These are phyloP conservation scores for Climacteris rufus DNA, from an alignment of 2,113 vertebrate species.

Conservation along the genomic window DNA sequence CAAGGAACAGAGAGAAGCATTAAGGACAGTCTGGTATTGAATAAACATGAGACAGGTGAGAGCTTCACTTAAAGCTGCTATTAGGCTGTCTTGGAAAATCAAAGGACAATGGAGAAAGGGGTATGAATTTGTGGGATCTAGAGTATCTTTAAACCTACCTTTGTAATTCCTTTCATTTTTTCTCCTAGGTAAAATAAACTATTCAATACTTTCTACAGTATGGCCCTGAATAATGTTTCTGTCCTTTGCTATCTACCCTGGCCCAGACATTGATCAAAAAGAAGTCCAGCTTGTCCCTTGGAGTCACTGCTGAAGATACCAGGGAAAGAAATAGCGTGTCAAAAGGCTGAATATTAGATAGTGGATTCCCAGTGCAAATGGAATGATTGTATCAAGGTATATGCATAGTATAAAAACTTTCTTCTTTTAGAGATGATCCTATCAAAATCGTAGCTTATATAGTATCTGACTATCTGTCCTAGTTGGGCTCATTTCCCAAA, in stretches of 20 bases:
- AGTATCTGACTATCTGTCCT: neutral
- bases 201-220: neutral
- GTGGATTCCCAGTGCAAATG: neutral
- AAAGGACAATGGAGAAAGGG: neutral
- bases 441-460: neutral
- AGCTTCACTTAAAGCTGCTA: neutral
- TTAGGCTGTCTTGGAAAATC: neutral
- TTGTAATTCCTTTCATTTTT: neutral
- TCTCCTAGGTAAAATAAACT: neutral
- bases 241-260: neutral
- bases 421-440: neutral
- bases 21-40: neutral
- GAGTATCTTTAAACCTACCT: neutral
- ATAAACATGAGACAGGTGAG: neutral
- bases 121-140: neutral
- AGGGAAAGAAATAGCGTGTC: neutral
- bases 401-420: neutral
- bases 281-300: neutral
- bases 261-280: neutral
- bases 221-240: neutral
- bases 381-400: neutral
- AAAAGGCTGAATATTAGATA: neutral
- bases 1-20: constrained; percentile 1
- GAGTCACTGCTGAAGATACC: neutral
- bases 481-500: neutral